Evolutionary conservation across 2,113 vertebrate species (phyloP), one percentile per base, ranked within the genome.

Genomic region (Dicrurus megarhynchus): DNA sequence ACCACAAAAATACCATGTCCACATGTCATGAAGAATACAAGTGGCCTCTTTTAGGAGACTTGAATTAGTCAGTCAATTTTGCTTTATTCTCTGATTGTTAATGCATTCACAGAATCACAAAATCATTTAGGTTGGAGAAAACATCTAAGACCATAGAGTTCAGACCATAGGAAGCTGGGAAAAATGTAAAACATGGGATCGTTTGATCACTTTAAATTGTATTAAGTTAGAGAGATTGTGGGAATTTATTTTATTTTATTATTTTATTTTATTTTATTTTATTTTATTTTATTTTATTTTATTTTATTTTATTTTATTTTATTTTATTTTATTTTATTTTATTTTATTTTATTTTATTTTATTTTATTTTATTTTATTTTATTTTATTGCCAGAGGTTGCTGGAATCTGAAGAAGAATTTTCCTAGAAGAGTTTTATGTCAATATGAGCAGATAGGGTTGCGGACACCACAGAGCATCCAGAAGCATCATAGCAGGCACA

Each of bases 21-120:
- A 64, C 5, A 10, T 6, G 9, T 32, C 42, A 35, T 1, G 2
- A 90, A 77, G 42, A 59, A 50, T 35, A 41, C 0, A 1, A 44
- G 41, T 24, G 39, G 17, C 14, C 18, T 39, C 33, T 74, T 77
- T 53, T 26, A 17, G 35, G 32, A 68, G 11, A 16, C 13, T 33
- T 83, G 32, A 26, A 68, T 71, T 63, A 68, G 35, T 28, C 71
- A 80, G 28, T 28, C 10, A 6, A 37, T 82, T 57, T 70, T 92
- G 14, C 55, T 91, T 84, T 77, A 49, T 35, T 84, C 22, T 78
- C 10, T 70, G 47, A 35, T 26, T 83, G 82, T 79, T 85, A 55
- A 6, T 56, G 57, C 16, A 28, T 55, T 67, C 61, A 41, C 16
- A 53, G n/a, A 60, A 77, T 52, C 55, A 86, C 27, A 27, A 46